Conservation (phyloP, 2,888 invertebrate genomes). For the Herminia tarsipennalis region DNA sequence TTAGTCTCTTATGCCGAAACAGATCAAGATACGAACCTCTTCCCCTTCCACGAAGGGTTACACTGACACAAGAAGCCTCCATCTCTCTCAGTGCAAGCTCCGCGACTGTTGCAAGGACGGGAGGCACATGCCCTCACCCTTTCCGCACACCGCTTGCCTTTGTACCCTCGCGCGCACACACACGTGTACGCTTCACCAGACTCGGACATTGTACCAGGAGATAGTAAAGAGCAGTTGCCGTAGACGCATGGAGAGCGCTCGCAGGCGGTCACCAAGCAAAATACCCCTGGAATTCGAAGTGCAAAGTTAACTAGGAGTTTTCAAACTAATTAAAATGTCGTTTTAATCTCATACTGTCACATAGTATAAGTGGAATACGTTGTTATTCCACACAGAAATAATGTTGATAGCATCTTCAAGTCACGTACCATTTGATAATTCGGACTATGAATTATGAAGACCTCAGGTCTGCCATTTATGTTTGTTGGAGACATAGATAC, state of each 20-base stretch:
- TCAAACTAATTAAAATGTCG: no score
- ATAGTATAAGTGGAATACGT: no score
- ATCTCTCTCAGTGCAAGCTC: constrained; percentile 89
- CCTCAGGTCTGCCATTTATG: no score
- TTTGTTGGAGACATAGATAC: no score
- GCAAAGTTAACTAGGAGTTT: no score
- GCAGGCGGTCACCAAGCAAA: constrained; percentile 91
- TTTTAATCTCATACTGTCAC: no score
- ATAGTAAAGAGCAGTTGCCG: constrained; percentile 86
- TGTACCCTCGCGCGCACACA: constrained; percentile 86
- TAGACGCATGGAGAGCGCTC: constrained; percentile 89
- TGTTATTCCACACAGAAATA: no score
- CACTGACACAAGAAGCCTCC: constrained; percentile 89
- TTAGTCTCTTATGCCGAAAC: no score
- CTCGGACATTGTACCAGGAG: constrained; percentile 39
- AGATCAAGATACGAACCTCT: constrained; percentile 56
- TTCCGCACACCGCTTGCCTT: constrained; percentile 83
- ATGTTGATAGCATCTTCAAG: no score
- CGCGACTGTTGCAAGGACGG: constrained; percentile 90
- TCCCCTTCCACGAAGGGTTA: constrained; percentile 91
- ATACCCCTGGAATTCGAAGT: constrained; percentile 85
- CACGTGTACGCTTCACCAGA: constrained; percentile 83
- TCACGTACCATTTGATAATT: no score
- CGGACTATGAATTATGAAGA: no score
- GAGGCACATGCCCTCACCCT: constrained; percentile 89